These are phyloP conservation scores for Stenodema calcarata DNA, from an alignment of 2,888 invertebrate genomes.

Conservation along the genomic window DNA sequence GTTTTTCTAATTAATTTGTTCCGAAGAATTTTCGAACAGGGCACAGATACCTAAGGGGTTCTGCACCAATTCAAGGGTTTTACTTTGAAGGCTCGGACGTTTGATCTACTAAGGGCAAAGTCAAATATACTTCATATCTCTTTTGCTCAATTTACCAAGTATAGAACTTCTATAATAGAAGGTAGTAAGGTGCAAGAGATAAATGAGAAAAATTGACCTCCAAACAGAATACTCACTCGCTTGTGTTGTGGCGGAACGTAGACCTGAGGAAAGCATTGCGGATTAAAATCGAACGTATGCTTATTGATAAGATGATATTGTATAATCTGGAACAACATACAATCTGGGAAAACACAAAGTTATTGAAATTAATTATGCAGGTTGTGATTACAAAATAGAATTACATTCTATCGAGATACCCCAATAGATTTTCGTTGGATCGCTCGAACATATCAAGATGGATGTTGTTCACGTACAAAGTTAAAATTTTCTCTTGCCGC, in stretches of 20 bases:
- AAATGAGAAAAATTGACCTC: conserved; percentile 19
- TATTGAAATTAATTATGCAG: no score
- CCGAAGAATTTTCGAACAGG: not conserved
- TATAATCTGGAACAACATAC: not conserved
- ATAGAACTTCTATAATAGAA: not conserved
- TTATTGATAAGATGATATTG: not conserved
- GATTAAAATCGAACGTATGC: conserved; percentile 3
- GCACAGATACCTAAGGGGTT: not conserved
- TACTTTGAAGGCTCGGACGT: not conserved
- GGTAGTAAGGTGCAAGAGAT: conserved; percentile 24
- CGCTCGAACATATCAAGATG: no score
- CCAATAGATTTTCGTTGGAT: no score
- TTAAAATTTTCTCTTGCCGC: no score
- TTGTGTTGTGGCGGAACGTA: conserved; percentile 43
- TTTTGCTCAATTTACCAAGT: not conserved
- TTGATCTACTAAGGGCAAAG: not conserved
- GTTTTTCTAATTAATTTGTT: not conserved
- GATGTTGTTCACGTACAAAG: no score
- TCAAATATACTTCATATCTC: not conserved
- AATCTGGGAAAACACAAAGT: no score
- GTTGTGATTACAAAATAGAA: no score
- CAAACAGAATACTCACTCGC: conserved; percentile 31
- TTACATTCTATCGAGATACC: no score
- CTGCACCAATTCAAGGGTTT: not conserved
- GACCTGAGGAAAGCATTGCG: conserved; percentile 42